Conservation (phyloP, 2,113 vertebrate species). For the Prietella phreatophila region DNA sequence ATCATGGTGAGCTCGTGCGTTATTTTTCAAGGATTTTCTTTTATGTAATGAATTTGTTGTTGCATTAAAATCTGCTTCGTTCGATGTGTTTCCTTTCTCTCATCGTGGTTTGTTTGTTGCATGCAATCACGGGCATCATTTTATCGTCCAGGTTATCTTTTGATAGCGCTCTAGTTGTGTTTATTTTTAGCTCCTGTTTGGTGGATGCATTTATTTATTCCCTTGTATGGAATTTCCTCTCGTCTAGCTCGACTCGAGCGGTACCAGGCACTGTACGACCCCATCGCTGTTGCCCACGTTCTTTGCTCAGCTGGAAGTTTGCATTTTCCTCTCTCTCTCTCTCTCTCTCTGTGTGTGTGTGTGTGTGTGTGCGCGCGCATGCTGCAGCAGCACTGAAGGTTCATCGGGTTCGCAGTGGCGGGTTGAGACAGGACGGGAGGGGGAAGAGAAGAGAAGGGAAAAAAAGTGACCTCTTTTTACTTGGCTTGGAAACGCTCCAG, state of each 20-base stretch:
- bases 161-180: not conserved
- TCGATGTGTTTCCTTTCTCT: not conserved
- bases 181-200: not conserved
- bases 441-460: not conserved
- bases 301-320: constrained; percentile 28
- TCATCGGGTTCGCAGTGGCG: constrained; percentile 54
- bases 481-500: constrained; percentile 53
- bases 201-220: not conserved
- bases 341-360: constrained; percentile 19
- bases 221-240: not conserved
- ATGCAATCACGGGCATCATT: not conserved
- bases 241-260: constrained; percentile 3
- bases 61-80: not conserved
- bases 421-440: constrained; percentile 24
- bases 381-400: constrained; percentile 49
- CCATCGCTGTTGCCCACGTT: not conserved
- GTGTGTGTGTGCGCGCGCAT: constrained; percentile 24
- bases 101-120: not conserved
- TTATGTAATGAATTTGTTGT: not conserved
- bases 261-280: not conserved
- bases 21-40: not conserved
- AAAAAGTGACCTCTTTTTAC: constrained; percentile 57
- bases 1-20: constrained; percentile 35
- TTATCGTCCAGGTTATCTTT: not conserved
- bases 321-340: not conserved